phyloP scores from a whole-genome alignment of 2,888 invertebrate genomes.

The Hydraecia micacea region DNA sequence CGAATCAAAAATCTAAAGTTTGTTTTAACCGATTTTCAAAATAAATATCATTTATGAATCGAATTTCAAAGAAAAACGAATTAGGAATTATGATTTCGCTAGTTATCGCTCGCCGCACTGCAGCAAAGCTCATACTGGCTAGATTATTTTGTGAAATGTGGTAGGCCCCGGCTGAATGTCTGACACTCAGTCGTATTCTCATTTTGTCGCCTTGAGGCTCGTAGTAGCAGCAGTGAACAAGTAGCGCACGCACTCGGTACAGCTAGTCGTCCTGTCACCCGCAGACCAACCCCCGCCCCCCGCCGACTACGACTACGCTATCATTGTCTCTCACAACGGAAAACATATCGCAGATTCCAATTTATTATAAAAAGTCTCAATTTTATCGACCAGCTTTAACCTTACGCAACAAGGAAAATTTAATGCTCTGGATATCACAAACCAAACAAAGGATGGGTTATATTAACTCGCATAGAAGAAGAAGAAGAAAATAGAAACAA shows the following conservation, averaged over 20 bases:
- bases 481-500: not conserved
- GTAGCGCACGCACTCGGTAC: conserved; percentile 8
- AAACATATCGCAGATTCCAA: not conserved
- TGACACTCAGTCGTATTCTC: not conserved
- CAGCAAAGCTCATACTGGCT: not conserved
- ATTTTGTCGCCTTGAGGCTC: not conserved
- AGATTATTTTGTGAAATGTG: not conserved
- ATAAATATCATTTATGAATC: not conserved
- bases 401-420: not conserved
- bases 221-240: conserved; percentile 11
- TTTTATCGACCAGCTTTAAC: not conserved
- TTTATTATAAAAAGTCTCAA: conserved; percentile 6
- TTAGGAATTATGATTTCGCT: not conserved
- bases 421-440: not conserved
- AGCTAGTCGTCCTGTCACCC: conserved; percentile 20
- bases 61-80: not conserved
- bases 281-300: conserved; percentile 20
- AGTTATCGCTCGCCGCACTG: not conserved
- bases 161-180: not conserved
- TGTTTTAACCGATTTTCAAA: not conserved
- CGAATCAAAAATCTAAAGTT: not conserved
- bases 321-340: conserved; percentile 7
- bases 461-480: not conserved
- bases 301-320: not conserved
- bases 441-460: not conserved